Evolutionary conservation across 2,797 vertebrate species (phyloP), one percentile per base, ranked within the genome.

Genomic region (Hippocampus kuda): DNA sequence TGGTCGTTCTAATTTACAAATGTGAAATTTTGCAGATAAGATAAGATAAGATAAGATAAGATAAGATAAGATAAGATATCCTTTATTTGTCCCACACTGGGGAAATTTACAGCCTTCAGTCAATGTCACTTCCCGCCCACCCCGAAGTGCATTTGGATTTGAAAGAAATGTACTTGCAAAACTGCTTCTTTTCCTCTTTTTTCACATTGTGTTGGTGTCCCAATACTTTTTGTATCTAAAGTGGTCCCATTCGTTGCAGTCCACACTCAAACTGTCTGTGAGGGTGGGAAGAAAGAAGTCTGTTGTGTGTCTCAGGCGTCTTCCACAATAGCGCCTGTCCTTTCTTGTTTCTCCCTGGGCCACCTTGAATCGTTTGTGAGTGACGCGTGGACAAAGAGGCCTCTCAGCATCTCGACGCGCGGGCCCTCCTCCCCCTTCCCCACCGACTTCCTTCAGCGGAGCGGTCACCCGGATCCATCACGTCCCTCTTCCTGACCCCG

Each of bases 391-490:
- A 98, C 94, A 97, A 97, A 94, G 91, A 91, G 86, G 88, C 87
- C 90, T 89, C 89, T 93, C 92, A 91, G 88, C 70, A 85, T 90
- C 77, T 84, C 72, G 82, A 91, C 87, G 90, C 91, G 90, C 87
- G 86, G 85, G 81, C 89, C 91, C 16, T 89, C 88, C 86, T 83
- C 84, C 84, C 77, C 75, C 76, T 87, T 77, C 83, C 83, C 30
- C 77, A 86, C 41, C 80, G 86, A 93, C 93, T 95, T 97, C 94
- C 94, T 96, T 60, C 85, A 84, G 77, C 69, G 83, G 63, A 90
- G 91, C 88, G 90, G 92, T 89, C 92, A 92, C 90, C 91, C 92
- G 93, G 91, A 93, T 96, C 93, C 92, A 94, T 95, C 95, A 94
- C 91, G 80, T 88, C 89, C 81, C 84, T 91, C 91, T 94, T 95